Evolutionary conservation across 2,797 vertebrate species (phyloP), one percentile per base, ranked within the genome.

Genomic region (Chlorospingus semifuscus): DNA sequence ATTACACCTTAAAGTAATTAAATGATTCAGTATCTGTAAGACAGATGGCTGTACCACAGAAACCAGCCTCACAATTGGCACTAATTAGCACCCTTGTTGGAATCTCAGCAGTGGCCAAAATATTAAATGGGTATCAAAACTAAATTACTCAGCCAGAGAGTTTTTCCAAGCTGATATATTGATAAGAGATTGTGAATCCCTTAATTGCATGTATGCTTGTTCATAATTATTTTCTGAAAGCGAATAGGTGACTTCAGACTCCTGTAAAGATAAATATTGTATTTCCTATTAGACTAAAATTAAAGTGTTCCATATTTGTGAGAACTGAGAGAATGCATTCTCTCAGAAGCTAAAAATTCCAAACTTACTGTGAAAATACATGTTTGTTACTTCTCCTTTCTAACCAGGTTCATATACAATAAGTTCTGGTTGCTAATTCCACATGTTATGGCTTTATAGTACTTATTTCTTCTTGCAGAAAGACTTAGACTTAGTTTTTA

Each of bases 1-100:
- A 95, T 96, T 94, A 81, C n/a, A 95, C 87, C 90, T 93, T 89
- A 80, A 92, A 91, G 83, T 92, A 96, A 95, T 92, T 70, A 93
- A 94, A 72, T 89, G 36, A 87, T 94, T 95, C 57, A 89, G 39
- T 87, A 29, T 95, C 74, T 91, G 13, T 78, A 83, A 94, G 90
- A 92, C 87, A 95, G 93, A 92, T 95, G 93, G 81, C 78, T 89
- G 68, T 66, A 93, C 79, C 53, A 59, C 68, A 85, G 87, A 95
- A 94, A 89, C 23, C 36, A 87, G 32, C 60, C 84, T 93, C 52
- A 75, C 89, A 92, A 89, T 71, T 95, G 90, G 53, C 87, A 89
- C 84, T 96, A 96, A 97, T 96, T 95, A 96, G 78, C 89, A 94
- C 84, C 82, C 79, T 94, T 87, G 75, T 59, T 75, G 68, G 79